phyloP scores from a whole-genome alignment of 2,113 vertebrate species.

The Montifringilla adamsi region DNA sequence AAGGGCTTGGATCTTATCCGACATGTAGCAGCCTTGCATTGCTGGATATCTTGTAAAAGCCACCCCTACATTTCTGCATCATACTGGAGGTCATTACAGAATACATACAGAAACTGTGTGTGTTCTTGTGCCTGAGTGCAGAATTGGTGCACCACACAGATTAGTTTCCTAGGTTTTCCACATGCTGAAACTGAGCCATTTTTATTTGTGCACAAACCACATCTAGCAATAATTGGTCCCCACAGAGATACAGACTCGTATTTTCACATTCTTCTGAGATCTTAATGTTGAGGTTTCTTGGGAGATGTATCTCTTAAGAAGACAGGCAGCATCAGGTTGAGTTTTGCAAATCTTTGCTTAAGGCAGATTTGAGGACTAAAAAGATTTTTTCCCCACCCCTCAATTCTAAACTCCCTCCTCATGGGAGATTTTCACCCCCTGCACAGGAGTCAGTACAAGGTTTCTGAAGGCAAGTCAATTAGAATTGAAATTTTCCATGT shows the following conservation, averaged over 20 bases:
- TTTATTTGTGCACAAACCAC: background rate
- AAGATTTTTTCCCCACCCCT: background rate
- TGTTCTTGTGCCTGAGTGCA: background rate
- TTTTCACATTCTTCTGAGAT: slow-evolving; percentile 26
- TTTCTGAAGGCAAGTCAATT: background rate
- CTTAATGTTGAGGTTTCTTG: background rate
- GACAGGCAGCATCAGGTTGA: background rate
- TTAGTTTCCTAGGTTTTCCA: background rate
- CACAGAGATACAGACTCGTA: slow-evolving; percentile 22
- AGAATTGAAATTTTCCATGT: background rate
- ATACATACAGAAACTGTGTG: background rate
- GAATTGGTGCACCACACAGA: background rate
- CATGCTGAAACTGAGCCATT: slow-evolving; percentile 6
- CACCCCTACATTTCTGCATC: slow-evolving; percentile 29
- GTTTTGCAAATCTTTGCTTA: slow-evolving; percentile 25
- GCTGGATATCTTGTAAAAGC: slow-evolving; percentile 53
- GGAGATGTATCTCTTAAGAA: slow-evolving; percentile 18
- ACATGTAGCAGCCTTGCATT: slow-evolving; percentile 10
- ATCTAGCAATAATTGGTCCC: slow-evolving; percentile 43
- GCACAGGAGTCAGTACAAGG: background rate
- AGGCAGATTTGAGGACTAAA: background rate
- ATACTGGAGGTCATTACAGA: slow-evolving; percentile 30
- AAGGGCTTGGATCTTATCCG: slow-evolving; percentile 22
- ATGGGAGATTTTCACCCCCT: background rate
- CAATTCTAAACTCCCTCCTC: background rate